Conservation (phyloP, 2,888 invertebrate species). For the Dascillus cervinus region DNA sequence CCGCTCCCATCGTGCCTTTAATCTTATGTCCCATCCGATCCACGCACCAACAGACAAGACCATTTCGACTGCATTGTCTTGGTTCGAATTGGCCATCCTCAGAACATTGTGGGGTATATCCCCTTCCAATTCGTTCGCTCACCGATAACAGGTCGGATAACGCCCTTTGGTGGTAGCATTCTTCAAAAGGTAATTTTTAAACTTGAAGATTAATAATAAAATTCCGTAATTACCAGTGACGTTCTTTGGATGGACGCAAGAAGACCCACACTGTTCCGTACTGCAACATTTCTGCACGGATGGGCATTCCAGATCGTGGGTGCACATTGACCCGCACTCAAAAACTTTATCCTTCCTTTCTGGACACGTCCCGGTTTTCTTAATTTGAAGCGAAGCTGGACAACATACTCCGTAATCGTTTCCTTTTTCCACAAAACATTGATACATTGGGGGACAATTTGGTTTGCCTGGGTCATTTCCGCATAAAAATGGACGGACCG, state of each 20-base stretch:
- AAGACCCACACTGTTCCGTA: slow-evolving; percentile 63
- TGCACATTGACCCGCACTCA: slow-evolving; percentile 60
- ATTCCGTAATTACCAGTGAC: slow-evolving; percentile 49
- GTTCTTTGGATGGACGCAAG: slow-evolving; percentile 68
- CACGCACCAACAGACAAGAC: slow-evolving; percentile 84
- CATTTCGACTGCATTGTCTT: slow-evolving; percentile 76
- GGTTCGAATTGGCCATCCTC: slow-evolving; percentile 63
- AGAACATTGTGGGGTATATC: slow-evolving; percentile 76
- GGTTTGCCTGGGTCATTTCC: slow-evolving; percentile 76
- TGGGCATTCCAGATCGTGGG: slow-evolving; percentile 74
- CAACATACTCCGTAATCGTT: slow-evolving; percentile 87
- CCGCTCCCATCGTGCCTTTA: slow-evolving; percentile 71
- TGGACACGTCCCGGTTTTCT: slow-evolving; percentile 75
- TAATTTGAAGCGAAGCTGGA: slow-evolving; percentile 65
- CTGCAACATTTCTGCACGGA: slow-evolving; percentile 77
- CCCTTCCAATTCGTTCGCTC: slow-evolving; percentile 71
- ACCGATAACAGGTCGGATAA: slow-evolving; percentile 68
- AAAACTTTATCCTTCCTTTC: slow-evolving; percentile 40
- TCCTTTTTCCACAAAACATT: slow-evolving; percentile 69
- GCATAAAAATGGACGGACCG: slow-evolving; percentile 72
- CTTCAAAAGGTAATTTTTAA: slow-evolving; percentile 31
- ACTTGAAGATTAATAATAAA: not conserved
- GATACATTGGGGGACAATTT: slow-evolving; percentile 73
- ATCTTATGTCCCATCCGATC: slow-evolving; percentile 70
- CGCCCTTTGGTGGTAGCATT: slow-evolving; percentile 70